Evolutionary conservation across 37 sponge, comb jelly and placozoan genomes (phyloP).

Genomic region (Aplysina aerophoba): DNA sequence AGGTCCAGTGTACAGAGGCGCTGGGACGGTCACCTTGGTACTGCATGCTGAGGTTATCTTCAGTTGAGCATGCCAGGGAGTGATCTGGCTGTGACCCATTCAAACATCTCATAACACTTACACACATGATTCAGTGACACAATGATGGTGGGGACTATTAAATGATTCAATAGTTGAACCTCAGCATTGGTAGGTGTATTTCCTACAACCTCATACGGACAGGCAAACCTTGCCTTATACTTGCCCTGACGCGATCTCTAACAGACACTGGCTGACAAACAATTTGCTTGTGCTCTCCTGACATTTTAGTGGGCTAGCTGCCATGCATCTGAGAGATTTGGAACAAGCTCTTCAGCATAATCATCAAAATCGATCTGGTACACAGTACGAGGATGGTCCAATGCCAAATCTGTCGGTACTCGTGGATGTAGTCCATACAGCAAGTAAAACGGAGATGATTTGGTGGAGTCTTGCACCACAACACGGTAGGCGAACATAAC

Average conservation of each 20-base stretch:
- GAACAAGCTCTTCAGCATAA: constrained; percentile 24
- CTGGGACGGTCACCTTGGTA: no score
- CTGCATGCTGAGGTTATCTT: no score
- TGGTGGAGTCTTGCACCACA: constrained; percentile 37
- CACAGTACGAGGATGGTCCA: neutral
- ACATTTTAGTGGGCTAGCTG: constrained; percentile 27
- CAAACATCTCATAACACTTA: neutral
- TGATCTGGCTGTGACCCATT: no score
- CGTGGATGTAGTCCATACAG: constrained; percentile 44
- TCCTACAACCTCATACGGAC: constrained; percentile 30
- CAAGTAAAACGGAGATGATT: constrained; percentile 49
- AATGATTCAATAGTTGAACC: constrained; percentile 22
- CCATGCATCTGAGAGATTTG: constrained; percentile 32
- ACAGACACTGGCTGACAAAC: neutral
- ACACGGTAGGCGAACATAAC: constrained; percentile 51
- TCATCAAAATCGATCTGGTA: constrained; percentile 34
- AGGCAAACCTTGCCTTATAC: no score
- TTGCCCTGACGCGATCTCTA: constrained; percentile 47
- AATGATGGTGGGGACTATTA: neutral
- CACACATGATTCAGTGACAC: constrained; percentile 11
- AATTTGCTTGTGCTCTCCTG: constrained; percentile 14
- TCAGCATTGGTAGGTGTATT: constrained; percentile 31
- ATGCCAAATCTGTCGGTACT: constrained; percentile 29
- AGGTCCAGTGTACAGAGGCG: no score
- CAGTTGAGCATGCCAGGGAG: no score